Evolutionary conservation across 2,888 invertebrate species (phyloP).

Genomic region (Nineta flava): DNA sequence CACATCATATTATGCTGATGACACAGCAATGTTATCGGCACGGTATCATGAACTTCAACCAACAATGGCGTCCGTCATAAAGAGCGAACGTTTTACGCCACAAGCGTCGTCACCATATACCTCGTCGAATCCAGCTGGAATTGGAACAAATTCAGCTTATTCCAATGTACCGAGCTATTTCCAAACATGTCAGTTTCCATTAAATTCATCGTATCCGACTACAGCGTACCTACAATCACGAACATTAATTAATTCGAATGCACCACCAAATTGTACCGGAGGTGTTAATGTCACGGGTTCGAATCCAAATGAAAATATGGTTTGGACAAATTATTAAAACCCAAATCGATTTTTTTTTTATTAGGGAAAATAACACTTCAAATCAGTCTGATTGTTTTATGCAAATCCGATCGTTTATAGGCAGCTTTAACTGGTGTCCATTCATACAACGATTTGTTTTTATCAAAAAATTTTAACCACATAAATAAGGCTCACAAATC

Average conservation of each 20-base stretch:
- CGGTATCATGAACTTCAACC: constrained; percentile 26
- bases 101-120: constrained; percentile 10
- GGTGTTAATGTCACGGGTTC: not conserved
- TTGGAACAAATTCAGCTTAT: constrained; percentile 13
- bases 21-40: not conserved
- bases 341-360: not conserved
- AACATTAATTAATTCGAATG: not conserved
- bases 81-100: constrained; percentile 21
- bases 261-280: not conserved
- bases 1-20: constrained; percentile 8
- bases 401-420: too few relatives aligned
- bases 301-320: not conserved
- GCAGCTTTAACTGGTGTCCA: too few relatives aligned
- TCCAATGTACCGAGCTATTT: constrained; percentile 16
- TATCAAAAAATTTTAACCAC: too few relatives aligned
- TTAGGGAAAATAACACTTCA: too few relatives aligned
- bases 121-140: constrained; percentile 13
- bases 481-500: too few relatives aligned
- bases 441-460: too few relatives aligned
- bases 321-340: not conserved
- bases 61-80: constrained; percentile 18
- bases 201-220: constrained; percentile 23
- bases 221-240: constrained; percentile 19
- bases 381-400: too few relatives aligned
- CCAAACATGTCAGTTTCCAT: constrained; percentile 24